Conservation (phyloP, 2,113 vertebrate species). For the Equus przewalskii region DNA sequence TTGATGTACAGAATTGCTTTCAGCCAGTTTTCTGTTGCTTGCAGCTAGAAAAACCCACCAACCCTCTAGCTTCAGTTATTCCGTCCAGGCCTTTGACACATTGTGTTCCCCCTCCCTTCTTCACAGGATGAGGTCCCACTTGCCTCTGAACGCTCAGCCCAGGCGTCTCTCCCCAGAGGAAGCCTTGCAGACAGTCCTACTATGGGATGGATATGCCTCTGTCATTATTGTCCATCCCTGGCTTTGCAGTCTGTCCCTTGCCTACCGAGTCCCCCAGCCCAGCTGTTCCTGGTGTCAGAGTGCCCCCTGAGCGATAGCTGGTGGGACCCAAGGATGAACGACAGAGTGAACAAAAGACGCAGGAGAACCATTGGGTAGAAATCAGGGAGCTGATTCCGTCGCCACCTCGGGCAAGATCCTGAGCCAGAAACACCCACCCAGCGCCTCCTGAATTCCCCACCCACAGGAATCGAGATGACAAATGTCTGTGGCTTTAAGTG, state of each 20-base stretch:
- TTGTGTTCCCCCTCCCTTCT: neutral
- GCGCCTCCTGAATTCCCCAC: neutral
- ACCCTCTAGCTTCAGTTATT: neutral
- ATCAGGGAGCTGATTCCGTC: too few species aligned
- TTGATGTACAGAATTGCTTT: neutral
- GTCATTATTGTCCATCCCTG: neutral
- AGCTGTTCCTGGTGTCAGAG: neutral
- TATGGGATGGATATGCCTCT: neutral
- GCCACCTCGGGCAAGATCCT: too few species aligned
- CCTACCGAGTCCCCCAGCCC: neutral
- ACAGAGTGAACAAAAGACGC: neutral
- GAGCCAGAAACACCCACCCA: neutral
- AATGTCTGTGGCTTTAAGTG: neutral
- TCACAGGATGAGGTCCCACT: neutral
- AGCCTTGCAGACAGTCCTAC: neutral
- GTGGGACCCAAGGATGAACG: neutral
- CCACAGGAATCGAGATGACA: neutral
- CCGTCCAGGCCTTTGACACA: neutral
- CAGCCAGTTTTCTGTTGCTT: neutral
- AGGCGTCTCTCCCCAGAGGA: neutral
- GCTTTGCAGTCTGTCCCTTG: neutral
- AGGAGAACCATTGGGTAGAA: neutral
- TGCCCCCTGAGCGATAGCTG: neutral
- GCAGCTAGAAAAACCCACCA: neutral
- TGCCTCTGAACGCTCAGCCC: neutral